A percentile compares a stretch with the other conserved stretches of the same genome.
Conservation (phyloP, 2,888 invertebrate genomes). For the Caenorhabditis afra region DNA sequence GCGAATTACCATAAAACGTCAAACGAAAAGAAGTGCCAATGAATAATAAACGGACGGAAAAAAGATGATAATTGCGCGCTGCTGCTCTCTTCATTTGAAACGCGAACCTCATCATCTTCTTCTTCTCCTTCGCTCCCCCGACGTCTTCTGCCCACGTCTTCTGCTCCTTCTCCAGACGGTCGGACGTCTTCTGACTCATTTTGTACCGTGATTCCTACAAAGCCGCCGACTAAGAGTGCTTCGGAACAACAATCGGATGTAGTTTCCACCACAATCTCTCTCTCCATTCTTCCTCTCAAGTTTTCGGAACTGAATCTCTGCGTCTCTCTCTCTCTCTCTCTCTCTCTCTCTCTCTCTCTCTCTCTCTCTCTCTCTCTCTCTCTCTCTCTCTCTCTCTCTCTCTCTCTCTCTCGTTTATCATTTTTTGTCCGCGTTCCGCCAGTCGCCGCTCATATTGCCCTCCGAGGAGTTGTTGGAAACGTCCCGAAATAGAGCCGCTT, state of each 20-base stretch:
- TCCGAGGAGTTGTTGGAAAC: conserved; percentile 36
- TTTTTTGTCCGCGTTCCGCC: conserved; percentile 45
- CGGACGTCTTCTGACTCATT: too few species aligned
- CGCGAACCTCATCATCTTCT: background rate
- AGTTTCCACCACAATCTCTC: conserved; percentile 30
- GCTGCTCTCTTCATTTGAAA: conserved; percentile 19
- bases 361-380: background rate
- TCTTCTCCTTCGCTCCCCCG: background rate
- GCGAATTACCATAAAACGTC: conserved; percentile 24
- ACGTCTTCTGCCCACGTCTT: too few species aligned
- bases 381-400: conserved; percentile 9
- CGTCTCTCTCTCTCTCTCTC: conserved; percentile 8
- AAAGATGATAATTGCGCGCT: conserved; percentile 36
- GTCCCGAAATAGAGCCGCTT: conserved; percentile 15
- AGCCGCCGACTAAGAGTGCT: background rate
- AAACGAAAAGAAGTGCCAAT: conserved; percentile 26
- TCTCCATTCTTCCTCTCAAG: conserved; percentile 1
- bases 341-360: conserved; percentile 9
- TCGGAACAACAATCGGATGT: conserved; percentile 33
- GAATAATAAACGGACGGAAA: conserved; percentile 38
- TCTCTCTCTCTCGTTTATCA: conserved; percentile 20
- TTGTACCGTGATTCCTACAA: conserved; percentile 23
- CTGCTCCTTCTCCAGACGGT: too few species aligned
- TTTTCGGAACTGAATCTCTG: too few species aligned
- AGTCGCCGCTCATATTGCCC: conserved; percentile 22